These are phyloP conservation scores for Camptogramma bilineatum DNA, from an alignment of 2,888 invertebrate genomes.

Conservation along the genomic window DNA sequence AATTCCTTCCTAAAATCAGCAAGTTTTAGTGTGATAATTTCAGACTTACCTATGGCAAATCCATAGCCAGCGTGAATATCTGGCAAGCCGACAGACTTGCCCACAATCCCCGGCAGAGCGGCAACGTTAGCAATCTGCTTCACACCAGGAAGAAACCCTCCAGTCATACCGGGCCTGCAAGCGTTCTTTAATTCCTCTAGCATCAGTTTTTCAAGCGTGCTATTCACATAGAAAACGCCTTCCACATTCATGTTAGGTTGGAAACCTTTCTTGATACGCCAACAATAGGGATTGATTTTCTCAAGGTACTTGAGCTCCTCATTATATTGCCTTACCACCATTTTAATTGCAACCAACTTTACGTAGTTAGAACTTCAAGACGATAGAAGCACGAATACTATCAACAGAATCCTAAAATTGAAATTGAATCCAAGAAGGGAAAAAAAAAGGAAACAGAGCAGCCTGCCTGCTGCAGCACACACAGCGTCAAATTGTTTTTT, in stretches of 20 bases:
- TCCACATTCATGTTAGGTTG: slow-evolving; percentile 99
- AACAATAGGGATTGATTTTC: slow-evolving; percentile 92
- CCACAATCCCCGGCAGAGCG: slow-evolving; percentile 98
- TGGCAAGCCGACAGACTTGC: slow-evolving; percentile 96
- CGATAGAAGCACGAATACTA: not conserved
- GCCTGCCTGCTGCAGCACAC: too few relatives aligned
- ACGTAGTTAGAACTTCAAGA: not conserved
- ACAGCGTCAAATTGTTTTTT: too few relatives aligned
- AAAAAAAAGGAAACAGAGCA: too few relatives aligned
- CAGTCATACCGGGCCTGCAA: slow-evolving; percentile 94
- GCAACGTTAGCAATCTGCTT: slow-evolving; percentile 99
- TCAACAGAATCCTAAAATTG: too few relatives aligned
- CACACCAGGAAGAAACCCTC: slow-evolving; percentile 99
- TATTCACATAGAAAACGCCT: slow-evolving; percentile 98
- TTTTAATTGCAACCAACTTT: slow-evolving; percentile 58
- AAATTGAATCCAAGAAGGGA: too few relatives aligned
- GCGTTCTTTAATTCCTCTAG: slow-evolving; percentile 97
- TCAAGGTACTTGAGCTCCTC: slow-evolving; percentile 98
- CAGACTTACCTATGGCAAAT: slow-evolving; percentile 95
- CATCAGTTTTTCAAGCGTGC: slow-evolving; percentile 96
- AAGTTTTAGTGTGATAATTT: not conserved
- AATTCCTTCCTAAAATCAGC: not conserved
- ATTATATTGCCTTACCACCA: slow-evolving; percentile 96
- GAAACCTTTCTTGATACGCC: slow-evolving; percentile 99
- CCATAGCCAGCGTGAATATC: slow-evolving; percentile 99